Base-by-base conservation (phyloP, 2,113 vertebrate genomes). In the Strigops habroptila region DNA sequence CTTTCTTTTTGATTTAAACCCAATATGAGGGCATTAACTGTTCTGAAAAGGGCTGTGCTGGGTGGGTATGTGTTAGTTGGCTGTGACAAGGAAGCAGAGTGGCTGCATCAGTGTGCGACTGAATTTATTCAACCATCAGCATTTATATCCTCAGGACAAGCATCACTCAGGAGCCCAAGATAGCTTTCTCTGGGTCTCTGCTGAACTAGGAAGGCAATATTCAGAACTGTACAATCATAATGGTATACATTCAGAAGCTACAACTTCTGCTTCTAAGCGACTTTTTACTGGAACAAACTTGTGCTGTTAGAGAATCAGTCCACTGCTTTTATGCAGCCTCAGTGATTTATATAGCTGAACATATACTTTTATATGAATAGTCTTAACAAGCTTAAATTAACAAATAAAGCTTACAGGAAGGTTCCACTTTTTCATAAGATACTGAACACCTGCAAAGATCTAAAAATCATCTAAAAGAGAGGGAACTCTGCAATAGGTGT, bases 121-220 rank as follows among this genome's bases (percentile, higher is more conserved):
- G 30, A 84, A 48, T 7, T 7, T 14, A 27, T 21, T 35, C 33
- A 65, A 52, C 44, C 6, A 2, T 7, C 63, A 43, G 52, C 10
- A 19, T 64, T 70, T 53, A 18, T 3, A 19, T 5, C 31, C 33
- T 46, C 31, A 59, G 27, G n/a, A 16, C 27, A 39, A 88, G n/a
- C 16, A 71, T 28, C 41, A 59, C 0, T 0, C 10, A 51, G 43
- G 25, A 76, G 3, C 21, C 15, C 10, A 12, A 24, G 13, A 10
- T 0, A n/a, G 1, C 5, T 65, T 69, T 73, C 15, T 64, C 28
- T 82, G 8, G 10, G 12, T 25, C 11, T 73, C 30, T 88, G 14
- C 48, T 60, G 39, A 79, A 25, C 30, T 31, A 49, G 25, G 18
- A 75, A 59, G 53, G 22, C 5, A 59, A 35, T 35, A 59, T 60